Base-by-base conservation (phyloP, 30 jellyfish, hydroid and myxozoan species). In the Aurelia sp. region DNA sequence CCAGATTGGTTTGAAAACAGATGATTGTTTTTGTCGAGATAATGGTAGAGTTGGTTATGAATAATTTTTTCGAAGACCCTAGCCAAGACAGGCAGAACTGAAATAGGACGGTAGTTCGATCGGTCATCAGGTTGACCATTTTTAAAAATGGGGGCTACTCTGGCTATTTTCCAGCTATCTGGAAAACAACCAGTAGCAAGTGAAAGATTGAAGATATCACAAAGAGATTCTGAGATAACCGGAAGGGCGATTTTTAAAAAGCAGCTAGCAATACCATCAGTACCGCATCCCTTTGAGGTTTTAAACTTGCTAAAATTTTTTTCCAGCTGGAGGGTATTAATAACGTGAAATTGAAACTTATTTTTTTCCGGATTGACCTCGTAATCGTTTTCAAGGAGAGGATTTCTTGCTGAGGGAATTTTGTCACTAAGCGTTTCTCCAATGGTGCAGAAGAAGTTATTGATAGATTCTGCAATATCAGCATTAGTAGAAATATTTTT, bases 261-360 rank as follows among this genome's bases (percentile, higher is more conserved):
- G 3, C 74, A 64, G 74, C 4, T 64, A 64, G 35, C 22, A 64
- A 64, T 64, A 3, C 35, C 74, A 64, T 22, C 35, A 64, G 35
- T 64, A 21, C 74, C 74, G 35, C 74, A 64, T 64, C 35, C 74
- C 74, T 64, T 64, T 64, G 74, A 64, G 74, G 74, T 22, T 64
- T 64, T 22, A 22, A 64, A 64, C 3, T 64, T 64, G 74, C 74
- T 22, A 64, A 15, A 64, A 64, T 1, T 4, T 64, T 52, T 73
- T 2, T 44, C 85, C 1, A 40, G 44, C 20, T 52, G n/a, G 75
- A 11, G 35, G 62, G 85, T 27, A 27, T 27, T 2, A 27, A 27
- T 27, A 27, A 27, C 33, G 33, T 27, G 33, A 27, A 27, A 27
- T 20, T 73, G 50, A 44, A 52, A 52, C 77, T 3, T 15, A 64